Evolutionary conservation across 2,797 vertebrate genomes (phyloP), one percentile per base, ranked within the genome.

Genomic region (Chelidonichthys spinosus): DNA sequence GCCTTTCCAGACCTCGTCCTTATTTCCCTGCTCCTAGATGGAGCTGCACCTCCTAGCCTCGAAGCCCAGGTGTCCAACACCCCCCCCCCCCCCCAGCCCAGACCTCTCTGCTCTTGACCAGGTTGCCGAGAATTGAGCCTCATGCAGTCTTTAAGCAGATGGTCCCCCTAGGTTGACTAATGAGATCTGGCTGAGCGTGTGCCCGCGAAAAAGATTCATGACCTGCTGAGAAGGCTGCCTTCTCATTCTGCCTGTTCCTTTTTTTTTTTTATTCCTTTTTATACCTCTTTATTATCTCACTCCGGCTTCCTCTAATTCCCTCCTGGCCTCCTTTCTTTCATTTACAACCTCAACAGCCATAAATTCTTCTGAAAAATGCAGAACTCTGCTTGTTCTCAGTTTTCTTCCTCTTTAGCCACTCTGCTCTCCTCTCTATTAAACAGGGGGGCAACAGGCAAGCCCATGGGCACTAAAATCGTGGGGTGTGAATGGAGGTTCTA

Each of bases 81-180:
- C 32, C 7, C 36, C 64, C 15, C 42, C 33, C 61, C 64, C 36
- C 7, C 33, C 56, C 42, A 13, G 53, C 69, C 60, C 64, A 55
- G 69, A 25, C 42, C 11, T 46, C 52, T 39, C 39, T 54, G 32
- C 59, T 82, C 76, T 54, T 53, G 33, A 65, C 42, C 73, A 80
- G 84, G 82, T 82, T 65, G 33, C 68, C 35, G 35, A 33, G 63
- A 47, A 63, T 66, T 2, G 6, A 62, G 66, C 44, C 52, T n/a
- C 58, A 18, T 44, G 67, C 59, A 14, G 78, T 32, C 67, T 75
- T 69, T 43, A 66, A 76, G 76, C 84, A 89, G 89, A 88, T 74
- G 85, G 69, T 50, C 73, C 65, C 79, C 66, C 56, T 36, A 49
- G 59, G 78, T 79, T 80, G 83, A 83, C 76, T 87, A 87, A 90